phyloP scores from a whole-genome alignment of 2,113 vertebrate genomes.

The Tupaia chinensis region DNA sequence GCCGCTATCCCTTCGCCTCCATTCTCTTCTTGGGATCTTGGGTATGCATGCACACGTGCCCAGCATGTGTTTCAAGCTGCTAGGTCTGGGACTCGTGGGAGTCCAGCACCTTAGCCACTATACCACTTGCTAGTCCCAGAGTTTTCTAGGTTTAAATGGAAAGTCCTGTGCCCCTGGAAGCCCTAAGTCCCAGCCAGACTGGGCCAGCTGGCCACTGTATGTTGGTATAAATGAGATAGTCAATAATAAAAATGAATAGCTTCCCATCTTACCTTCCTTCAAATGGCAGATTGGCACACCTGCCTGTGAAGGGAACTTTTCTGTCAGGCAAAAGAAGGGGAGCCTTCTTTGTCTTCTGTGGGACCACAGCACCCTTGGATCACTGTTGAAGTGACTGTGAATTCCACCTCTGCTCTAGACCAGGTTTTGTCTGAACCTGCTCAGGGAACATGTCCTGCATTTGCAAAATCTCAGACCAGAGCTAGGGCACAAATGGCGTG shows the following conservation, averaged over 20 bases:
- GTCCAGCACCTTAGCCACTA: too few species aligned
- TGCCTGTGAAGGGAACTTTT: background rate
- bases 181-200: background rate
- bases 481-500: too few species aligned
- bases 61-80: too few species aligned
- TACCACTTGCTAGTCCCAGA: too few species aligned
- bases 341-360: background rate
- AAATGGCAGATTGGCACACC: accelerated
- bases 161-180: background rate
- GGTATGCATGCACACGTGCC: too few species aligned
- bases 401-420: background rate
- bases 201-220: background rate
- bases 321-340: background rate
- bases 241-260: background rate
- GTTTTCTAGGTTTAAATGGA: too few species aligned
- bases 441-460: background rate
- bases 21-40: too few species aligned
- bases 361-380: background rate
- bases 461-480: background rate
- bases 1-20: too few species aligned
- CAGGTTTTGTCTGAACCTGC: background rate
- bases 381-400: background rate
- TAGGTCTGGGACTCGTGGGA: too few species aligned
- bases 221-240: background rate
- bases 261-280: too few species aligned